Conservation (phyloP, 2,113 vertebrate genomes). For the Psittacus erithacus region DNA sequence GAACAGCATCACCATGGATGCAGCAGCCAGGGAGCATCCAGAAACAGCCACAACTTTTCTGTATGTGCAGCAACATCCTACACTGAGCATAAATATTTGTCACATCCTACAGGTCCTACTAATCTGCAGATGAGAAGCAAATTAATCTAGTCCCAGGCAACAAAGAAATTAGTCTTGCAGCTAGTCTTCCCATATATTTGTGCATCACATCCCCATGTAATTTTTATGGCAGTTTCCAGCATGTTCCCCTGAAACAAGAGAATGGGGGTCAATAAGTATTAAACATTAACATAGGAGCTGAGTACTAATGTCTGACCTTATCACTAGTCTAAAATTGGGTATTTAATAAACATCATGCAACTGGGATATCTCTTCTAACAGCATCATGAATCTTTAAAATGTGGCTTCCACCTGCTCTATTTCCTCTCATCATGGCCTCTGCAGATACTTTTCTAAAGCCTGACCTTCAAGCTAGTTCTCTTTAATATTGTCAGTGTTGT, state of each 20-base stretch:
- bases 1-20: neutral
- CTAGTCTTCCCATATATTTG: neutral
- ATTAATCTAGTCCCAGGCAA: neutral
- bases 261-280: neutral
- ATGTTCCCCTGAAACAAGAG: neutral
- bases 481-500: neutral
- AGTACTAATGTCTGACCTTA: constrained; percentile 8
- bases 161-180: neutral
- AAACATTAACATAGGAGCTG: constrained; percentile 15
- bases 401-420: neutral
- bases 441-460: neutral
- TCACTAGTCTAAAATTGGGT: neutral
- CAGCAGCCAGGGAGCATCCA: neutral
- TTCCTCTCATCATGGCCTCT: neutral
- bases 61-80: neutral
- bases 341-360: constrained; percentile 24
- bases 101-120: neutral
- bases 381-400: constrained; percentile 26
- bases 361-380: constrained; percentile 16
- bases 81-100: neutral
- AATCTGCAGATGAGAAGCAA: neutral
- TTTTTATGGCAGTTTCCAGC: neutral
- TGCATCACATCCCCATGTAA: neutral
- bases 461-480: neutral
- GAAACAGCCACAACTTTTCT: neutral